These are phyloP conservation scores for Hemibagrus wyckioides DNA, from an alignment of 2,113 vertebrate species.

Conservation along the genomic window DNA sequence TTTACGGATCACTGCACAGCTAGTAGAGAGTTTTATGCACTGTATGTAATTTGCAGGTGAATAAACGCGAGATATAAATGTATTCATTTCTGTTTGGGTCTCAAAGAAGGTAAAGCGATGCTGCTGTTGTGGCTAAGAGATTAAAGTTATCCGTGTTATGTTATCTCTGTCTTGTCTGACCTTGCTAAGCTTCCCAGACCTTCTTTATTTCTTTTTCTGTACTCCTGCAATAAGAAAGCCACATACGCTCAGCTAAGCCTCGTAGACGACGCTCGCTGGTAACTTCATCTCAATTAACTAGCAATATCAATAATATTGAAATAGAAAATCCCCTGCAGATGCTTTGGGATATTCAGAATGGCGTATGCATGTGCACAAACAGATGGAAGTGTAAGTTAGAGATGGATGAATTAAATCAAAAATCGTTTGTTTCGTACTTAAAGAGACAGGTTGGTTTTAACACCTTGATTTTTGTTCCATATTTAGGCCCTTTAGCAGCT, in stretches of 20 bases:
- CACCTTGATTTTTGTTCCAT: not conserved
- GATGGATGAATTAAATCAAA: not conserved
- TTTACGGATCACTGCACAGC: not conserved
- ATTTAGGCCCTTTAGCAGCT: not conserved
- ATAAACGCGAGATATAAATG: not conserved
- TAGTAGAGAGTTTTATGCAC: not conserved
- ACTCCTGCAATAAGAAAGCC: not conserved
- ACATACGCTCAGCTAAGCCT: not conserved
- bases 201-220: not conserved
- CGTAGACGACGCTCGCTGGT: not conserved
- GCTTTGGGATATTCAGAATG: not conserved
- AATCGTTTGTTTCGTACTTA: not conserved
- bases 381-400: not conserved
- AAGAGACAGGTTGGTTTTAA: not conserved
- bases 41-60: not conserved
- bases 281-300: not conserved
- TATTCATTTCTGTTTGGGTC: not conserved
- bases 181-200: constrained; percentile 12
- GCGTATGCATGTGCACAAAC: not conserved
- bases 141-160: constrained; percentile 24
- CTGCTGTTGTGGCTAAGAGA: not conserved
- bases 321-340: not conserved
- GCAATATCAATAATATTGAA: not conserved
- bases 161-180: constrained; percentile 7
- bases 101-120: constrained; percentile 15